Evolutionary conservation across 2,113 vertebrate species (phyloP).

Genomic region (Xiphophorus maculatus): DNA sequence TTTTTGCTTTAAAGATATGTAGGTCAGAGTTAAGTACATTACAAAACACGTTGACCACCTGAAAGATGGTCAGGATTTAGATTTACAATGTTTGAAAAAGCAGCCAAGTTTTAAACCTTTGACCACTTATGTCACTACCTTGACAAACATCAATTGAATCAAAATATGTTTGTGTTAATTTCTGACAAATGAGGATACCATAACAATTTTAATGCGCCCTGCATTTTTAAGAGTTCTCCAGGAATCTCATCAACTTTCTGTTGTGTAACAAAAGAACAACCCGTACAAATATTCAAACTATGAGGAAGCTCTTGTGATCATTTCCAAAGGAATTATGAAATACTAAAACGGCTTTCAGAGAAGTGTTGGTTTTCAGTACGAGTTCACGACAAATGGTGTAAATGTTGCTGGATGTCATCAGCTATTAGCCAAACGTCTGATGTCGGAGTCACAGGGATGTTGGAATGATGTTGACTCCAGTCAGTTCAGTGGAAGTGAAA

Average conservation of each 20-base stretch:
- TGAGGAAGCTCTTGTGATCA: not conserved
- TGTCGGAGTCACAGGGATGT: not conserved
- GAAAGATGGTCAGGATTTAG: not conserved
- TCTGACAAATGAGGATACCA: no score
- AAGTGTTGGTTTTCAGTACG: not conserved
- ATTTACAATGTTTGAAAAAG: no score
- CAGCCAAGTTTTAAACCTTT: no score
- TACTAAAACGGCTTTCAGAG: not conserved
- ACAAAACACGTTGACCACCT: not conserved
- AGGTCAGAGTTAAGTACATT: not conserved
- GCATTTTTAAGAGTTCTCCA: not conserved
- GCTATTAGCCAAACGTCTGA: not conserved
- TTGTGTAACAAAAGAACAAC: not conserved
- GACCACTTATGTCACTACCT: not conserved
- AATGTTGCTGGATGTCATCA: constrained; percentile 16
- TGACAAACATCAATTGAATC: not conserved
- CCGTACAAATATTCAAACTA: not conserved
- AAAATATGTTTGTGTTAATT: not conserved
- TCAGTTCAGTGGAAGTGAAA: not conserved
- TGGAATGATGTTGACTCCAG: not conserved
- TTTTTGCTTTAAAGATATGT: not conserved
- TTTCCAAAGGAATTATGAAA: not conserved
- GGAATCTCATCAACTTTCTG: not conserved
- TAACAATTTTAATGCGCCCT: no score
- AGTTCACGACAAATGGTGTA: not conserved